Base-by-base conservation (phyloP, 2,113 vertebrate genomes). In the Recurvirostra avosetta region DNA sequence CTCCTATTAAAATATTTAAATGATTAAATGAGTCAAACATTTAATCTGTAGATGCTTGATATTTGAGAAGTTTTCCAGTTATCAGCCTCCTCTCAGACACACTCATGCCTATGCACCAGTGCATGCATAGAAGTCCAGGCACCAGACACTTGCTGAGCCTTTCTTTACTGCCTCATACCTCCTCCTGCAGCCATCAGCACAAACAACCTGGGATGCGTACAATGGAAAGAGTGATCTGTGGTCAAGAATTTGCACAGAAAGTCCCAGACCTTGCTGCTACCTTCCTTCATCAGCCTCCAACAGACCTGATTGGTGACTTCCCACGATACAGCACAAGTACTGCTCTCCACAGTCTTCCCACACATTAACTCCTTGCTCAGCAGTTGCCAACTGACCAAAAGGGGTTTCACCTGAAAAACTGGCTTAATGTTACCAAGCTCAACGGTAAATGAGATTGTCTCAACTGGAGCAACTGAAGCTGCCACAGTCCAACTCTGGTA, bases 291-390 rank as follows among this genome's bases (percentile, higher is more conserved):
- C 49, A 45, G 8, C 15, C 49, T 80, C n/a, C 41, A 66, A 36
- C 16, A 68, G 40, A 45, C 16, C 55, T 65, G 21, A 22, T 5
- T 27, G 52, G 38, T 58, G 40, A 43, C 16, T 23, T 25, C 58
- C 29, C 17, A 12, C 4, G 3, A 27, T 52, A 27, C 18, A 68
- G 25, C 8, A 76, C 27, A 59, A 38, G 50, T 9, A 45, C 0
- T 25, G 5, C 34, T 65, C 40, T 59, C 49, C 0, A 0, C 0
- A 36, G 40, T 30, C n/a, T 66, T 58, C 49, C 58, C 19, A 68
- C 58, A 30, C 8, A 30, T 12, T 43, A 73, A 58, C 8, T 53
- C 49, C 7, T 2, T 22, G 25, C 50, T 61, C 12, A 32, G 23
- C 34, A 80, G 45, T 19, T 4, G 5, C 23, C 43, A 82, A 23